A percentile compares a stretch with the other conserved stretches of the same genome.
Conservation (phyloP, 2,113 vertebrate genomes). For the Physeter macrocephalus region DNA sequence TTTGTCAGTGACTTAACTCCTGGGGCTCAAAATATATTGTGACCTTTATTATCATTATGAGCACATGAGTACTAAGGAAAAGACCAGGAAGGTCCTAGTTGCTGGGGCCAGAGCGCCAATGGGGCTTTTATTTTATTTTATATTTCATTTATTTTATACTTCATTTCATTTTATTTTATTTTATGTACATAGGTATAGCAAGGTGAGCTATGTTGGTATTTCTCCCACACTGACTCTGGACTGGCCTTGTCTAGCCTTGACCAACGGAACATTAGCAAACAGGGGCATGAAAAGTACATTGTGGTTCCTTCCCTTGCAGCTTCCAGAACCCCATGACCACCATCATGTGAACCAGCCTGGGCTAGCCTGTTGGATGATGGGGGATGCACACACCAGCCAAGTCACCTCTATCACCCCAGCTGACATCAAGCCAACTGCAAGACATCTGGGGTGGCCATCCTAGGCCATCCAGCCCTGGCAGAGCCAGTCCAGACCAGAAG, state of each 20-base stretch:
- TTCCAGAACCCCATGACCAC: accelerated
- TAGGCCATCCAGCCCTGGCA: background rate
- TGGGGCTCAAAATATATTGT: background rate
- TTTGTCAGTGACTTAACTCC: background rate
- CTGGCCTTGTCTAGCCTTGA: background rate
- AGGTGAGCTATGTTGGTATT: background rate
- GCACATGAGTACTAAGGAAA: background rate
- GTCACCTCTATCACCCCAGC: too few species aligned
- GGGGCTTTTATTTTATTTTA: background rate
- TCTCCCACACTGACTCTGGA: background rate
- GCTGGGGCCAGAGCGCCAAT: background rate
- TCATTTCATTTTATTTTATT: too few species aligned
- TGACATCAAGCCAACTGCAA: background rate
- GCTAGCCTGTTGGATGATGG: background rate
- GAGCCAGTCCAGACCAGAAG: background rate
- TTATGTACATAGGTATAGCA: background rate
- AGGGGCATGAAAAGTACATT: background rate
- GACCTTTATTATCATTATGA: background rate
- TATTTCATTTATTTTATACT: background rate
- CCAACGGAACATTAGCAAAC: background rate
- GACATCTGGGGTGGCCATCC: background rate
- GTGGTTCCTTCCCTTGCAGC: background rate
- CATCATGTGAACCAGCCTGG: background rate
- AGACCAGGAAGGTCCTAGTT: background rate
- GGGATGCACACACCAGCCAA: background rate